Evolutionary conservation across 2,888 invertebrate genomes (phyloP).

Genomic region (Tiphia femorata): DNA sequence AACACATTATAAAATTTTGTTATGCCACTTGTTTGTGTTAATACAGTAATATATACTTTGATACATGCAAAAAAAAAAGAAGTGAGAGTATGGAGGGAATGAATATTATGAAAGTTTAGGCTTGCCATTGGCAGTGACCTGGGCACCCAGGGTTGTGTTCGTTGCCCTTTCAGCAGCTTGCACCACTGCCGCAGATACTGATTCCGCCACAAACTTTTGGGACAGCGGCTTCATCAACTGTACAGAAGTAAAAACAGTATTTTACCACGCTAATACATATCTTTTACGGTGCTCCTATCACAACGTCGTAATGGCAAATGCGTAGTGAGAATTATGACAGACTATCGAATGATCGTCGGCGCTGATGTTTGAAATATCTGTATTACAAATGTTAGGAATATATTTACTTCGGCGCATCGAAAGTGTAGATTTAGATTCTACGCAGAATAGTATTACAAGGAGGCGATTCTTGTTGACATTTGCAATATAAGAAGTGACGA

Average conservation of each 20-base stretch:
- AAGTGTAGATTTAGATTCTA: no score
- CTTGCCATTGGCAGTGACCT: conserved; percentile 73
- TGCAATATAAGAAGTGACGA: not conserved
- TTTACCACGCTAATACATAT: not conserved
- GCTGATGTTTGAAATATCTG: no score
- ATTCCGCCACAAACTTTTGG: conserved; percentile 84
- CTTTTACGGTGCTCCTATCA: no score
- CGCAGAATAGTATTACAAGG: not conserved
- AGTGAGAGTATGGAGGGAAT: conserved; percentile 38
- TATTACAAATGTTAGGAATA: not conserved
- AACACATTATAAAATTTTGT: conserved; percentile 39
- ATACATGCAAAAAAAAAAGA: conserved; percentile 27
- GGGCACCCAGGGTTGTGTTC: conserved; percentile 69
- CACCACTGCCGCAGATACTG: conserved; percentile 85
- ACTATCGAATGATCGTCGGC: no score
- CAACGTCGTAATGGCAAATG: no score
- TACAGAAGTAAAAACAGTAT: conserved; percentile 49
- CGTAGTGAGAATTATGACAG: no score
- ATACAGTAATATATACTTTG: conserved; percentile 35
- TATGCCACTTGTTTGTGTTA: conserved; percentile 44
- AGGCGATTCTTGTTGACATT: not conserved
- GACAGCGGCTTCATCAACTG: conserved; percentile 88
- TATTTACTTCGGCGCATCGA: no score
- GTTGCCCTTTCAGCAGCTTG: conserved; percentile 81
- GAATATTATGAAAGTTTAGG: conserved; percentile 75